phyloP scores from a whole-genome alignment of 2,888 invertebrate genomes.

The Camptogramma bilineatum region DNA sequence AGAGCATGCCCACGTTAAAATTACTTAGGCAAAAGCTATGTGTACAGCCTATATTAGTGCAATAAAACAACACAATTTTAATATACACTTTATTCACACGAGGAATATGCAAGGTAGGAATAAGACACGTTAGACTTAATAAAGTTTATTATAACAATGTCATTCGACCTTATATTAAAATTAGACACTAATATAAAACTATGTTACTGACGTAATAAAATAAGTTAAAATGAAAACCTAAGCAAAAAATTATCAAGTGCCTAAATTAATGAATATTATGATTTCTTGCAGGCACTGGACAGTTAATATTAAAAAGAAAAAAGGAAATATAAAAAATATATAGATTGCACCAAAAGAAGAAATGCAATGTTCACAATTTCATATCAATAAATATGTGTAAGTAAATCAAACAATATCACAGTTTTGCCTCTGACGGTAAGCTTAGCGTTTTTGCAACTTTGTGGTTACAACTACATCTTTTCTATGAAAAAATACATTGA shows the following conservation, averaged over 20 bases:
- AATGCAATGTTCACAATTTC: constrained; percentile 39
- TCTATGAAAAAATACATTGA: constrained; percentile 46
- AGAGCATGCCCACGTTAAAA: constrained; percentile 41
- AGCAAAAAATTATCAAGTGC: constrained; percentile 60
- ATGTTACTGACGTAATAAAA: constrained; percentile 58
- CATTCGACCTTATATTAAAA: constrained; percentile 49
- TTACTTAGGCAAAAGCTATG: constrained; percentile 45
- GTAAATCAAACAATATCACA: constrained; percentile 74
- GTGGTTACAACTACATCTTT: constrained; percentile 41
- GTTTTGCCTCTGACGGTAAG: constrained; percentile 60
- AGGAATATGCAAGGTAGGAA: constrained; percentile 53
- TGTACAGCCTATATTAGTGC: constrained; percentile 66
- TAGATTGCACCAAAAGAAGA: constrained; percentile 34
- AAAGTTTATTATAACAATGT: constrained; percentile 62
- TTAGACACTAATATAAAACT: constrained; percentile 59
- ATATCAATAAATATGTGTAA: constrained; percentile 43
- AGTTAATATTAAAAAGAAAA: constrained; percentile 50
- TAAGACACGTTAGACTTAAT: constrained; percentile 57
- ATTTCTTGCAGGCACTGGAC: constrained; percentile 81
- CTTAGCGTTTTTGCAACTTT: constrained; percentile 39
- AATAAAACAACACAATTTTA: constrained; percentile 72
- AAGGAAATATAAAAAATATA: constrained; percentile 22
- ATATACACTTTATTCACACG: constrained; percentile 68
- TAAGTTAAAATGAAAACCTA: constrained; percentile 58
- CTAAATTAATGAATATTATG: constrained; percentile 75